These are phyloP conservation scores for Euleptes europaea DNA, from an alignment of 2,113 vertebrate species.

Conservation along the genomic window DNA sequence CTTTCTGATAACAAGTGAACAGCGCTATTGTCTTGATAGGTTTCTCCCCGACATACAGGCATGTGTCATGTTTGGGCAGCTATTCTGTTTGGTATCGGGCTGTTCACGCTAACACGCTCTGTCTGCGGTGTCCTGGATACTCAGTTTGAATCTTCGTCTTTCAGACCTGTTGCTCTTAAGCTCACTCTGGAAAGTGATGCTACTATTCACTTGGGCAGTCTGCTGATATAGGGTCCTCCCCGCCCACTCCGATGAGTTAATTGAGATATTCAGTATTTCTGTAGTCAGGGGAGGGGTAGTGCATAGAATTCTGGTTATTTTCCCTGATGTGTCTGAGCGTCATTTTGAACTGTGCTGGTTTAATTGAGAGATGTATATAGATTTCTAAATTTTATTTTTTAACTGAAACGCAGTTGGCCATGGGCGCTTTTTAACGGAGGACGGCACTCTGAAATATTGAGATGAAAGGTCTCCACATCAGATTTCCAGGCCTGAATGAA, in stretches of 20 bases:
- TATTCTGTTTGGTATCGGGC: fast-evolving
- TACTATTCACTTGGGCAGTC: not conserved
- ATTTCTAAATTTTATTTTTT: no score
- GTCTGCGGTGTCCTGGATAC: fast-evolving
- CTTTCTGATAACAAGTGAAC: no score
- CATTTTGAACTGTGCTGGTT: not conserved
- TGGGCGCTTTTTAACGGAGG: not conserved
- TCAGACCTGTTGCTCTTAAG: not conserved
- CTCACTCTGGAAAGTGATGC: not conserved
- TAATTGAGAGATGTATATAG: not conserved
- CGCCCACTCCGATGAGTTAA: not conserved
- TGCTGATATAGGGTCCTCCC: no score
- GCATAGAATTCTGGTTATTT: not conserved
- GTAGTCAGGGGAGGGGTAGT: not conserved
- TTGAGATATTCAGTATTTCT: not conserved
- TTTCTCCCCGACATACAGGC: not conserved
- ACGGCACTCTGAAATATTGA: not conserved
- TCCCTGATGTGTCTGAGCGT: not conserved
- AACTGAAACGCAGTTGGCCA: no score
- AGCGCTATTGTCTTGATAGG: not conserved
- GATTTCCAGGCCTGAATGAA: not conserved
- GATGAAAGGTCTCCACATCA: not conserved
- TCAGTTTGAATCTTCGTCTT: fast-evolving
- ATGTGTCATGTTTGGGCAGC: fast-evolving
- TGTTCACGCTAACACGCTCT: fast-evolving